Evolutionary conservation across 2,113 vertebrate species (phyloP).

Genomic region (Zapus hudsonius): DNA sequence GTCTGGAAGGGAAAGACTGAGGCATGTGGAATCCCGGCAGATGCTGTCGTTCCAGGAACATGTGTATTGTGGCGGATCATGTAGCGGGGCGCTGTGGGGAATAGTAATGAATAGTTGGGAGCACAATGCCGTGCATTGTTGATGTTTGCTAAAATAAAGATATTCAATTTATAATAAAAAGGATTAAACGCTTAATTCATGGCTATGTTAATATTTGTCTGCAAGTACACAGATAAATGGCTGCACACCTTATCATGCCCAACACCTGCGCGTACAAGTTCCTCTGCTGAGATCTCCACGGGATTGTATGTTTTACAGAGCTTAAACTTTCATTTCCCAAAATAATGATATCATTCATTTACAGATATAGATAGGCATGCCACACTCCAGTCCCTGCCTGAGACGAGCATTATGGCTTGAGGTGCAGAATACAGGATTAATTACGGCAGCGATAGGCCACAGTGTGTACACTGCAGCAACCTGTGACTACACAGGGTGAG

Average conservation of each 20-base stretch:
- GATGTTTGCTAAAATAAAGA: conserved; percentile 96
- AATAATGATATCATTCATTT: conserved; percentile 93
- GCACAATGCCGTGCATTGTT: conserved; percentile 89
- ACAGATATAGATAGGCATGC: conserved; percentile 90
- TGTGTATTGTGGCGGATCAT: conserved; percentile 88
- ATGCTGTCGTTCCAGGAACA: conserved; percentile 87
- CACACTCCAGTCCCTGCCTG: conserved; percentile 84
- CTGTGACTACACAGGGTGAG: conserved; percentile 37
- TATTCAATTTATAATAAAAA: conserved; percentile 94
- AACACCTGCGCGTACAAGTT: conserved; percentile 92
- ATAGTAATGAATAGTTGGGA: conserved; percentile 88
- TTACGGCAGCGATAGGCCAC: conserved; percentile 77
- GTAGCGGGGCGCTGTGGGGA: conserved; percentile 88
- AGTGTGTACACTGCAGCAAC: conserved; percentile 72
- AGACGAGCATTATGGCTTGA: conserved; percentile 85
- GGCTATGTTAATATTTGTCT: conserved; percentile 96
- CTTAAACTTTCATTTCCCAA: conserved; percentile 91
- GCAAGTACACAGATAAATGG: conserved; percentile 93
- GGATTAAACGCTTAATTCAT: conserved; percentile 96
- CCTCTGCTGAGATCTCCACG: conserved; percentile 89
- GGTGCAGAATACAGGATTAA: conserved; percentile 85
- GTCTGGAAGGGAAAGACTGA: conserved; percentile 81
- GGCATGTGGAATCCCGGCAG: conserved; percentile 83
- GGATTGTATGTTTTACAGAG: conserved; percentile 89
- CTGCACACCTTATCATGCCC: conserved; percentile 91